Percentiles rank a stretch among this genome's conserved stretches.
Evolutionary conservation across 2,888 invertebrate species (phyloP).

Genomic region (Cepaea hortensis): DNA sequence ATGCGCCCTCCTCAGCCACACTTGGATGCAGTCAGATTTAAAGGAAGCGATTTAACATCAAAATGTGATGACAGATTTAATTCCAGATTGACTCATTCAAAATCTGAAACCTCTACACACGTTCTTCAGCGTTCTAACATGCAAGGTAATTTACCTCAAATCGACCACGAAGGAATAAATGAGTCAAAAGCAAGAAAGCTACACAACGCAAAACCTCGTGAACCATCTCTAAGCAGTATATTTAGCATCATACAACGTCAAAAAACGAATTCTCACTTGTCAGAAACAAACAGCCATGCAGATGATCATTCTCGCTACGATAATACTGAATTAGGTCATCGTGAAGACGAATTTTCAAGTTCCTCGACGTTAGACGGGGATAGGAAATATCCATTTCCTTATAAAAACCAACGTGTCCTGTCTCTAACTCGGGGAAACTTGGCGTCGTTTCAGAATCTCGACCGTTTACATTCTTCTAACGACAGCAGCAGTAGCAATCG

Average conservation of each 20-base stretch:
- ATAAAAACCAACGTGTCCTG: background rate
- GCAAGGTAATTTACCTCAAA: background rate
- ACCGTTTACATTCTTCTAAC: background rate
- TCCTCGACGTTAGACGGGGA: background rate
- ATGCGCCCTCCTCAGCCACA: background rate
- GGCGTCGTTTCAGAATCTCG: conserved; percentile 16
- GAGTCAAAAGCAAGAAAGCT: background rate
- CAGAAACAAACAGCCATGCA: background rate
- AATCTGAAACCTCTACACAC: background rate
- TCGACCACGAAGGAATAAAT: background rate
- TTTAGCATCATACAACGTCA: background rate
- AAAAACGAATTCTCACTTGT: background rate
- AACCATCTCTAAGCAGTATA: conserved; percentile 18
- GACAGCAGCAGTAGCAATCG: conserved; percentile 8
- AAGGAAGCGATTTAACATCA: background rate
- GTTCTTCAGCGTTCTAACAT: background rate
- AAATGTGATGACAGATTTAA: background rate
- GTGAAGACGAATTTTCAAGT: background rate
- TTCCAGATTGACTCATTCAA: background rate
- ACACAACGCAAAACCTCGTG: background rate
- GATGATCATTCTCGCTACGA: background rate
- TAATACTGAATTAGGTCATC: background rate
- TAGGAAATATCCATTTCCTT: background rate
- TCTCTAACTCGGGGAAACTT: background rate
- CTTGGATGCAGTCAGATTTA: too few relatives aligned